A percentile compares a stretch with the other conserved stretches of the same genome.
Evolutionary conservation across 2,113 vertebrate genomes (phyloP).

Genomic region (Paracanthobrama guichenoti): DNA sequence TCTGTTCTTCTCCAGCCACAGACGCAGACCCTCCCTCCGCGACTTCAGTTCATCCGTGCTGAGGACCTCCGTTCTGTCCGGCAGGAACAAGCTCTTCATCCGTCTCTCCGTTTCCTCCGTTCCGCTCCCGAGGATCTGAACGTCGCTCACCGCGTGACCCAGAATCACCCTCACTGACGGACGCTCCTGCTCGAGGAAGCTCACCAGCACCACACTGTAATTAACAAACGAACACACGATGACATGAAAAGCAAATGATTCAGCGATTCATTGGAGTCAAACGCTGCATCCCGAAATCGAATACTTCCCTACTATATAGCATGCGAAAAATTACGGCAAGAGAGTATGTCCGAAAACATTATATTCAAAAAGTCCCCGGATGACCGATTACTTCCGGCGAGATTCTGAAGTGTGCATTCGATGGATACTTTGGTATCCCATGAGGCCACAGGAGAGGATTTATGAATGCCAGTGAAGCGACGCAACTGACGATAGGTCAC

Average conservation of each 20-base stretch:
- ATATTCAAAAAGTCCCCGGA: no score
- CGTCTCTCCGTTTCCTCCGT: constrained; percentile 64
- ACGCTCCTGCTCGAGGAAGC: constrained; percentile 69
- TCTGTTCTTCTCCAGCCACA: constrained; percentile 87
- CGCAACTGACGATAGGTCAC: no score
- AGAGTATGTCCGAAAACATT: no score
- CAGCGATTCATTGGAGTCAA: background rate
- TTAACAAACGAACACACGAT: no score
- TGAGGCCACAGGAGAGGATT: no score
- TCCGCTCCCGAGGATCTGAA: constrained; percentile 75
- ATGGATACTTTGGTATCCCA: no score
- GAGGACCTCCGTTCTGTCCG: constrained; percentile 58
- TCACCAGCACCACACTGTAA: constrained; percentile 83
- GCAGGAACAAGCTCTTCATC: constrained; percentile 69
- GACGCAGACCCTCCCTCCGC: constrained; percentile 70
- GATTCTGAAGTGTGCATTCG: no score
- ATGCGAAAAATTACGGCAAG: accelerated
- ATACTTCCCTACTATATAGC: no score
- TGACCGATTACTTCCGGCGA: no score
- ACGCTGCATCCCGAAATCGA: no score
- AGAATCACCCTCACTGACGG: constrained; percentile 75
- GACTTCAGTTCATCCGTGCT: constrained; percentile 72
- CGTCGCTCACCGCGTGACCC: constrained; percentile 84
- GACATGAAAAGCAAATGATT: background rate
- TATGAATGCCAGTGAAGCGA: no score